Base-by-base conservation (phyloP, 2,888 invertebrate species). In the Drosophila nigricruria region DNA sequence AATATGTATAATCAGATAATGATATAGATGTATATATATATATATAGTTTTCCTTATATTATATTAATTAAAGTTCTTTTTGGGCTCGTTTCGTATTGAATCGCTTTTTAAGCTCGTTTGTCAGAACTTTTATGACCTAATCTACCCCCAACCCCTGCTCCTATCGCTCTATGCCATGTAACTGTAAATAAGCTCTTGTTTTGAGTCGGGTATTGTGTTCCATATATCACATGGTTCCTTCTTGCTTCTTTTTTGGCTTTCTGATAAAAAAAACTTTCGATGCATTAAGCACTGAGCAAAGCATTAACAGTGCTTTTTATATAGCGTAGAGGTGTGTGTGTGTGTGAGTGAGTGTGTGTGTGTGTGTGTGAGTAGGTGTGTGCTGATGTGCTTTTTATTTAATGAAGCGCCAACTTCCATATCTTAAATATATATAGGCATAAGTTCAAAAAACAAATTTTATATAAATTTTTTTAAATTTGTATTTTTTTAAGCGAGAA, bases 181-280 rank as follows among this genome's bases (percentile, higher is more conserved):
- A 14, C 40, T 36, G 54, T 18, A 40, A 74, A 74, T 78, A 63
- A 71, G 80, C 77, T 79, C 32, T 67, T 60, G 42, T 72, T 75
- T 69, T 61, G 53, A 58, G 62, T 30, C 61, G 50, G 25, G 43
- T 16, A 54, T 50, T 59, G 47, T n/a, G 36, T 10, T 30, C 2
- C 10, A 30, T 30, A 59, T 57, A 43, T 38, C 45, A 38, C 34
- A 50, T 54, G 32, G 49, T 47, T 47, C 3, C 23, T 16, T 16
- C 38, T 3, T 30, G 27, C 27, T 30, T 30, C 12, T 6, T 9
- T 60, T 82, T 72, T 82, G 73, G 81, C 79, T 78, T 75, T 83
- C 64, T 72, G 77, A 75, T 84, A 79, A 88, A 85, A 74, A 83
- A 84, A 84, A 84, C 74, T 84, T 84, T 82, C 88, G 82, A 88